These are phyloP conservation scores for Aix galericulata DNA, from an alignment of 2,113 vertebrate genomes.

Conservation along the genomic window DNA sequence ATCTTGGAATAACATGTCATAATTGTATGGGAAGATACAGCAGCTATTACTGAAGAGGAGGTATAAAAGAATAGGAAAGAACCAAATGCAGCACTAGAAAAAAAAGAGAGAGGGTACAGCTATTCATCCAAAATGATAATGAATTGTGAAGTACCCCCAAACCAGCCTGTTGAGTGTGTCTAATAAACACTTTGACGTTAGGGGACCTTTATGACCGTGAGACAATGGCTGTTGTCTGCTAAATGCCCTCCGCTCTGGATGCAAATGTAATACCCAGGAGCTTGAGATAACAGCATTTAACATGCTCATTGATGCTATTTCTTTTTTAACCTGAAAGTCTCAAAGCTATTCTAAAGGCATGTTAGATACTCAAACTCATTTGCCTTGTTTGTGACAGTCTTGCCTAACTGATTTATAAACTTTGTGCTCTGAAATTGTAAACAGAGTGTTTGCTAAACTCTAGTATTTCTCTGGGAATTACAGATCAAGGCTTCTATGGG, in stretches of 20 bases:
- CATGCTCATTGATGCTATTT: not conserved
- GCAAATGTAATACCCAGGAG: not conserved
- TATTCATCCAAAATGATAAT: not conserved
- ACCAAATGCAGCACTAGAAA: not conserved
- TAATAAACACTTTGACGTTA: not conserved
- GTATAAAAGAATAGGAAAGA: not conserved
- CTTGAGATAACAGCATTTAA: not conserved
- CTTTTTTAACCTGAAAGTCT: not conserved
- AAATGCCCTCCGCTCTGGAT: not conserved
- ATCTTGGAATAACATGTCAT: not conserved
- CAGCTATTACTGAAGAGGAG: not conserved
- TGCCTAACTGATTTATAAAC: not conserved
- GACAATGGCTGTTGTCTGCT: not conserved
- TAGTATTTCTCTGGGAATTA: not conserved
- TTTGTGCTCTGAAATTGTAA: not conserved
- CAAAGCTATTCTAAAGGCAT: not conserved
- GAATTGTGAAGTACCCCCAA: not conserved
- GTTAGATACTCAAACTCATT: not conserved
- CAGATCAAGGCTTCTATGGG: not conserved
- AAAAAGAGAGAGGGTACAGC: not conserved
- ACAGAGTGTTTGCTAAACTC: not conserved
- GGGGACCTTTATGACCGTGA: not conserved
- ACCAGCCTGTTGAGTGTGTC: not conserved
- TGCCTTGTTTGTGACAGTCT: not conserved
- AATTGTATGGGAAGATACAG: not conserved